Evolutionary conservation across 2,888 invertebrate species (phyloP).

Genomic region (Rhingia rostrata): DNA sequence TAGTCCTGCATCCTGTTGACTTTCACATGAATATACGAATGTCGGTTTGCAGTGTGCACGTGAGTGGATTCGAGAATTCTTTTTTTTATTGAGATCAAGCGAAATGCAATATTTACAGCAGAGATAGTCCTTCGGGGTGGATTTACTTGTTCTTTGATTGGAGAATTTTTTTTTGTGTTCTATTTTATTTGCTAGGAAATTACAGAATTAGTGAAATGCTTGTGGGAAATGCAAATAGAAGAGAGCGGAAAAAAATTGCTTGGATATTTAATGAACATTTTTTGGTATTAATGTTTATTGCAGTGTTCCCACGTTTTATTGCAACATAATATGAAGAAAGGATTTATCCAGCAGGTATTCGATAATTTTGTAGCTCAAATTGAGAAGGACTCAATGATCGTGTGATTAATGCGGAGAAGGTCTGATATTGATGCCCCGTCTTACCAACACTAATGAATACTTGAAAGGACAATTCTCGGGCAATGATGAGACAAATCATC

Average conservation of each 20-base stretch:
- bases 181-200: conserved; percentile 62
- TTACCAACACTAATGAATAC: no score
- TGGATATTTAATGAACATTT: not conserved
- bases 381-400: no score
- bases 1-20: conserved; percentile 72
- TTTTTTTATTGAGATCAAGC: not conserved
- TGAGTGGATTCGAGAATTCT: conserved; percentile 10
- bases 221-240: conserved; percentile 68
- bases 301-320: conserved; percentile 18
- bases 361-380: no score
- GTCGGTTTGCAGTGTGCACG: conserved; percentile 21
- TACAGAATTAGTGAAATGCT: conserved; percentile 61
- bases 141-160: conserved; percentile 47
- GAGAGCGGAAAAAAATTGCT: not conserved
- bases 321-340: no score
- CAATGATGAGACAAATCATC: no score
- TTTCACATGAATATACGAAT: conserved; percentile 62
- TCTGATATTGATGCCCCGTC: no score
- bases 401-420: no score
- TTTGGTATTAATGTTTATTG: not conserved
- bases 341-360: no score
- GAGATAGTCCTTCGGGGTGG: conserved; percentile 46
- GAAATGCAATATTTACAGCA: conserved; percentile 32
- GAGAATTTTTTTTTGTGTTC: conserved; percentile 37
- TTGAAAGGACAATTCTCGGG: no score